Conservation (phyloP, 2,888 invertebrate species). For the Dicyrtoma fusca region DNA sequence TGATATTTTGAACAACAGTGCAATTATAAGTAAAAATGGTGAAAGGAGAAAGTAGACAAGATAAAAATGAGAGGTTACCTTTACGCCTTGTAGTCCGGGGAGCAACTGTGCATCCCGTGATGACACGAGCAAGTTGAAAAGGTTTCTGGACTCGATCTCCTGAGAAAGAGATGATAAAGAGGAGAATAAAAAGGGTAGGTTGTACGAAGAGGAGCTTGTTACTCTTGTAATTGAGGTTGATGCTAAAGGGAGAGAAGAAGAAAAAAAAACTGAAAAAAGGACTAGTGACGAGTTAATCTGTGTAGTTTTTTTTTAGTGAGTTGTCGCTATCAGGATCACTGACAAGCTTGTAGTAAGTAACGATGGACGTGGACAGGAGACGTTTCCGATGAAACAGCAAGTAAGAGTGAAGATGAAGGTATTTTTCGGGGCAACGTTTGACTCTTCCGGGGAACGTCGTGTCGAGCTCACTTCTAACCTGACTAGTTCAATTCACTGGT, state of each 20-base stretch:
- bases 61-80: no score
- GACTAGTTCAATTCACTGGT: conserved; percentile 19
- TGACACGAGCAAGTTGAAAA: no score
- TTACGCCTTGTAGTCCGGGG: no score
- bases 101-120: no score
- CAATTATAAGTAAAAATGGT: no score
- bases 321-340: no score
- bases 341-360: background rate
- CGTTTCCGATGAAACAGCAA: background rate
- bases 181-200: background rate
- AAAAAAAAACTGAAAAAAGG: background rate
- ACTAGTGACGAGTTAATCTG: background rate
- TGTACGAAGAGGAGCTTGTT: background rate
- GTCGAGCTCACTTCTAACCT: conserved; percentile 21
- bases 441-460: conserved; percentile 1
- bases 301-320: no score
- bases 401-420: background rate
- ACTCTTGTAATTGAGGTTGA: no score
- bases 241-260: background rate
- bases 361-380: background rate
- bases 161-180: conserved; percentile 4
- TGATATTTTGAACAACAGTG: no score
- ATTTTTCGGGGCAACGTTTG: conserved; percentile 2
- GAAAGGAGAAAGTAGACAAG: no score
- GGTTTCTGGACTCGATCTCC: no score